These are phyloP conservation scores for Apamea epomidion DNA, from an alignment of 2,888 invertebrate species.

Conservation along the genomic window DNA sequence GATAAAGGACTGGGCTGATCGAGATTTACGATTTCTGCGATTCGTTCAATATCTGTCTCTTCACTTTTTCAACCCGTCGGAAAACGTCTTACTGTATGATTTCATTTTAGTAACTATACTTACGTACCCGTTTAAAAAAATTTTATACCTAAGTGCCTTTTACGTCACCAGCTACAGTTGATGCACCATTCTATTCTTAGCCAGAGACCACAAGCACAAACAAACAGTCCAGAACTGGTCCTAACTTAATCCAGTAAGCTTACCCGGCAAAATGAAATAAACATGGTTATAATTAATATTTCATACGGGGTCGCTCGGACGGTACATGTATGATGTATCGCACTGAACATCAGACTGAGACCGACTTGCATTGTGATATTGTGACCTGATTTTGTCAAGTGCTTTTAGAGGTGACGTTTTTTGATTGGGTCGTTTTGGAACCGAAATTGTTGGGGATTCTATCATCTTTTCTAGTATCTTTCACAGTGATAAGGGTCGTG, in stretches of 20 bases:
- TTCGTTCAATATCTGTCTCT: not conserved
- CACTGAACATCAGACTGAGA: slow-evolving; percentile 68
- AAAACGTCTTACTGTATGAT: not conserved
- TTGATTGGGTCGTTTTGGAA: slow-evolving; percentile 1
- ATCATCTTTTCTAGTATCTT: not conserved
- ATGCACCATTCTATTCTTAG: slow-evolving; percentile 34
- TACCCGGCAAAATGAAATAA: slow-evolving; percentile 56
- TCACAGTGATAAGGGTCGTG: too few species aligned
- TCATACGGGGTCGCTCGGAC: slow-evolving; percentile 61
- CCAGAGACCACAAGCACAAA: slow-evolving; percentile 21
- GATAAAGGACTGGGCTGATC: not conserved
- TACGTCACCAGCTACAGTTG: slow-evolving; percentile 16
- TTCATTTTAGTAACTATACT: not conserved
- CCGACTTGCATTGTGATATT: slow-evolving; percentile 75
- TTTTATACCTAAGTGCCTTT: not conserved
- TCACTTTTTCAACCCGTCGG: not conserved
- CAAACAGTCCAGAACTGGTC: slow-evolving; percentile 30
- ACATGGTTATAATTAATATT: slow-evolving; percentile 65
- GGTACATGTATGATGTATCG: slow-evolving; percentile 73
- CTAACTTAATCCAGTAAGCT: slow-evolving; percentile 48
- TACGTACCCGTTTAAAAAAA: not conserved
- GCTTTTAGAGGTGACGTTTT: slow-evolving; percentile 63
- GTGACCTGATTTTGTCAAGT: slow-evolving; percentile 74
- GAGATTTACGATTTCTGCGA: not conserved
- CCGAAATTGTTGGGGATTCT: not conserved